Evolutionary conservation across 2,113 vertebrate species (phyloP), one percentile per base, ranked within the genome.

Genomic region (Eudorcas thomsonii): DNA sequence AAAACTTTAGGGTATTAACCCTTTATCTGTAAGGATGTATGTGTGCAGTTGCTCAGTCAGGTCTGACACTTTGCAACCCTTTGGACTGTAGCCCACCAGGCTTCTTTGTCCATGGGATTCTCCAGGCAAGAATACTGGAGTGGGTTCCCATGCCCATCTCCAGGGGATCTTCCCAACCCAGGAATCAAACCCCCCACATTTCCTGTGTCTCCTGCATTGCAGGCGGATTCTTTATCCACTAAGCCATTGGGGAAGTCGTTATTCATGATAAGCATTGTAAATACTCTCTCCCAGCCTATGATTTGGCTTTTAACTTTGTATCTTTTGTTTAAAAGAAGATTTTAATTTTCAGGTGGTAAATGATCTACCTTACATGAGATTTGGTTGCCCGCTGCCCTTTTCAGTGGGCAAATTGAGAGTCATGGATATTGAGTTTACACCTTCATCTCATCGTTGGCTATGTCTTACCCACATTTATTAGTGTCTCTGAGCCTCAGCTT

Each of bases 291-390:
- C 39, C 25, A 48, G 48, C 9, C 39, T 59, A 45, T 43, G 45
- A 64, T 8, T 82, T 81, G 23, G 39, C 26, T 89, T 88, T 85
- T 77, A 86, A 59, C 15, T 81, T 85, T n/a, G 43, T 81, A 6
- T 43, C 64, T 88, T 86, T 91, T 90, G 48, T 94, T 90, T 87
- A 94, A 21, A 90, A 60, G 26, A 57, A 60, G 64, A 96, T 83
- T 96, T 96, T 90, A 60, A 50, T 88, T 82, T 91, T 57, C 62
- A 52, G 67, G 64, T 60, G 14, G 15, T 55, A 93, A 95, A 88
- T 55, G 88, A 88, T 45, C 26, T 25, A 39, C 43, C 43, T 39
- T 59, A 67, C 19, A 14, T 85, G 45, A 89, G 30, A 91, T 45
- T 17, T 88, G 33, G 28, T 36, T 67, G 57, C 55, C 23, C 33